These are phyloP conservation scores for Centropristis striata DNA, from an alignment of 2,113 vertebrate species.

Conservation along the genomic window DNA sequence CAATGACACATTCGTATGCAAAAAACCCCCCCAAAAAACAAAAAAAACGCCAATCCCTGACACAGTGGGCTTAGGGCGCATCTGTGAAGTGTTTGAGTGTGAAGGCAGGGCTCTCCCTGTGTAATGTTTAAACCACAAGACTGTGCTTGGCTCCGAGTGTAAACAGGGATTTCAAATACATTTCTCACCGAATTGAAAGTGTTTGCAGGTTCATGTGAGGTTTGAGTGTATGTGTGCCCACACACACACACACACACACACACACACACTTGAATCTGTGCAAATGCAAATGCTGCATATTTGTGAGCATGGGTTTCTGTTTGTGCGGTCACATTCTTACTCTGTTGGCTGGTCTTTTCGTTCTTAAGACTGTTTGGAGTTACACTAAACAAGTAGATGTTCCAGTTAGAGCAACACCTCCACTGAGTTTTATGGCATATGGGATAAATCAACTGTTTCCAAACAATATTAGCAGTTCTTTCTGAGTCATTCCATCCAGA, in stretches of 20 bases:
- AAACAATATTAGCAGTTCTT: neutral
- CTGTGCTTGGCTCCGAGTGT: neutral
- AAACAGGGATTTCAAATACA: conserved; percentile 39
- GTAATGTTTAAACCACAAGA: conserved; percentile 15
- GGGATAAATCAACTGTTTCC: neutral
- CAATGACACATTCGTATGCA: conserved; percentile 5
- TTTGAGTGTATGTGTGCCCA: neutral
- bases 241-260: neutral
- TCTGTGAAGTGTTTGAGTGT: conserved; percentile 38
- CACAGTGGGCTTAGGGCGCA: neutral
- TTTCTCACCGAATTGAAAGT: conserved; percentile 3
- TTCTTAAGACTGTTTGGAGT: conserved; percentile 39
- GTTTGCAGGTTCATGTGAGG: neutral
- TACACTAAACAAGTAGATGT: conserved; percentile 24
- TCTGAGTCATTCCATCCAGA: neutral
- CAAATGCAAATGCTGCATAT: neutral
- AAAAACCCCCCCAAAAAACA: conserved; percentile 15
- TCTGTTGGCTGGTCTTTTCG: neutral
- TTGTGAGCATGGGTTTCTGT: conserved; percentile 6
- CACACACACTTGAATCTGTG: neutral
- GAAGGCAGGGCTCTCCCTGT: neutral
- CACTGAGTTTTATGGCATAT: neutral
- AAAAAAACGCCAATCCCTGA: neutral
- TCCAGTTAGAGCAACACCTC: neutral
- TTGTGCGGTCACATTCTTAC: neutral